Evolutionary conservation across 2,113 vertebrate species (phyloP), one percentile per base, ranked within the genome.

Genomic region (Setophaga petechia): DNA sequence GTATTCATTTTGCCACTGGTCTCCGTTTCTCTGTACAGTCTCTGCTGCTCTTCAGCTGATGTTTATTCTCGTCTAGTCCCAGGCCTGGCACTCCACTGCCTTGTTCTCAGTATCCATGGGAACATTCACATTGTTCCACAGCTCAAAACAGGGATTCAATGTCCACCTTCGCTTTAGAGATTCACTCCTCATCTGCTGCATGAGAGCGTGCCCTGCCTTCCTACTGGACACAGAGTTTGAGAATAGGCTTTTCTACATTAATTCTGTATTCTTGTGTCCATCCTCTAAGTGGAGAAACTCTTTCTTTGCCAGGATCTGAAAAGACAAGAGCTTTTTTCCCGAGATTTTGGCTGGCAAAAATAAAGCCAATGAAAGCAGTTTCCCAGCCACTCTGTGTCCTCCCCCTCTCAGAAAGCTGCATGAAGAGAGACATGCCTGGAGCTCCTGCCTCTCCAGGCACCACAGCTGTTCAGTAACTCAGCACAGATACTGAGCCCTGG

Each of bases 81-180:
- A 72, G 57, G 43, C 85, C 72, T 61, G 93, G 87, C 92, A 77
- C 87, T 94, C n/a, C 68, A 95, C 69, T 90, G 79, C 69, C 73
- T 75, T 89, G 22, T 76, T 93, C 93, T 68, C 79, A 81, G 92
- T 95, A 96, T 94, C 95, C 94, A 93, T 96, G 93, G 92, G 90
- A 93, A 94, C 90, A 88, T 88, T 51, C 35, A 71, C 47, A 84
- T 88, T 94, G 72, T 88, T 84, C 76, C 10, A 3, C 0, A 0
- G 44, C 72, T 93, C 59, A 71, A 90, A 96, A 76, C 85, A 92
- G 83, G 69, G 72, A 68, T 95, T 93, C 93, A 78, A 86, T 57
- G 86, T 84, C 94, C 94, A 96, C 91, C 93, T 94, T 96, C 27
- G 0, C 65, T 73, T 93, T 86, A 93, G 59, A 88, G 87, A 92